Evolutionary conservation across 92 coral and sea anemone genomes (phyloP).

Genomic region (Paramuricea clavata): DNA sequence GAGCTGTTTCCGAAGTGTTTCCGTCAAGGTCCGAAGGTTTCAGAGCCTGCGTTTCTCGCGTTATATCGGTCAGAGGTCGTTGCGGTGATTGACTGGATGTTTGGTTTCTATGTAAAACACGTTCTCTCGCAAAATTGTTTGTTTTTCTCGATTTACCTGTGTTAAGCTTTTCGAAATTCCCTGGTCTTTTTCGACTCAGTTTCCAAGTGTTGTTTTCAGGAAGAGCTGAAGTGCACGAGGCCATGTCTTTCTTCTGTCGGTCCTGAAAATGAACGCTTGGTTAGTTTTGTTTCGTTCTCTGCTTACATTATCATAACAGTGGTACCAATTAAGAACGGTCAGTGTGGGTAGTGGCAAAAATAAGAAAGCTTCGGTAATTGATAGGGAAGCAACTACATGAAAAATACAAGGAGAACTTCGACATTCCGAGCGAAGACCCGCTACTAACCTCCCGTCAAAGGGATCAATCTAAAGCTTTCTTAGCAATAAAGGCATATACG

Average conservation of each 20-base stretch:
- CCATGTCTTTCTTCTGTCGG: neutral
- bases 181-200: neutral
- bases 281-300: too few species aligned
- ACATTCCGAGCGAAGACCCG: too few species aligned
- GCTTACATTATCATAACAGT: too few species aligned
- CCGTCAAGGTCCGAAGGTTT: slow-evolving; percentile 1
- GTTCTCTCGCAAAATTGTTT: neutral
- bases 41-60: slow-evolving; percentile 17
- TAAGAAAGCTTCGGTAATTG: too few species aligned
- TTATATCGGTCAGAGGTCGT: slow-evolving; percentile 6
- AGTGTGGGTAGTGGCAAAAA: too few species aligned
- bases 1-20: neutral
- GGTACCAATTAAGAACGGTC: too few species aligned
- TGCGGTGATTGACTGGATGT: slow-evolving; percentile 6
- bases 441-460: too few species aligned
- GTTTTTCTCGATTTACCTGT: slow-evolving; percentile 16
- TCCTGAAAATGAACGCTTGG: neutral
- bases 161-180: neutral
- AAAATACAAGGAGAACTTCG: too few species aligned
- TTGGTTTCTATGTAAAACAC: neutral
- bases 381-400: too few species aligned
- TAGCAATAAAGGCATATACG: too few species aligned
- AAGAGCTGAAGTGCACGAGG: neutral
- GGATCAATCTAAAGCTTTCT: too few species aligned
- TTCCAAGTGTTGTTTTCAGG: neutral